Evolutionary conservation across 1,140 invertebrate species (phyloP).

Genomic region (Zaprionus ornatus): DNA sequence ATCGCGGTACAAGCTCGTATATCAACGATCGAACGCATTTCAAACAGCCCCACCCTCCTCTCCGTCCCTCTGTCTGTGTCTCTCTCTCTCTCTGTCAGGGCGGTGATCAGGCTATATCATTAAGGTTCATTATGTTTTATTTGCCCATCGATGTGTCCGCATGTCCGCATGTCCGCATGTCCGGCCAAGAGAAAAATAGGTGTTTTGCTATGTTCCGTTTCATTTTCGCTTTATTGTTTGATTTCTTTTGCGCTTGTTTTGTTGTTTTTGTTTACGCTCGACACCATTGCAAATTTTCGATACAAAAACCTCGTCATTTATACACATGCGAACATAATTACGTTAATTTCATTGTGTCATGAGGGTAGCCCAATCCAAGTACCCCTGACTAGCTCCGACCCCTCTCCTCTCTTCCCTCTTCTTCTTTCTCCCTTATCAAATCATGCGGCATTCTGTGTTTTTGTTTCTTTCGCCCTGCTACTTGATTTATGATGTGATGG

Average conservation of each 20-base stretch:
- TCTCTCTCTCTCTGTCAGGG: not conserved
- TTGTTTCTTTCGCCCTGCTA: conserved; percentile 18
- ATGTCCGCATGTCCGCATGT: conserved; percentile 65
- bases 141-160: conserved; percentile 51
- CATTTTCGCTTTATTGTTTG: conserved; percentile 74
- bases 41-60: conserved; percentile 40
- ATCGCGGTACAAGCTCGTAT: conserved; percentile 46
- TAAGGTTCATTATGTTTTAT: conserved; percentile 79
- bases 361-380: conserved; percentile 55
- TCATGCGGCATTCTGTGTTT: conserved; percentile 36
- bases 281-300: conserved; percentile 74
- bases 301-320: conserved; percentile 63
- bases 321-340: conserved; percentile 80
- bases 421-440: conserved; percentile 37
- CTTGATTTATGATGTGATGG: conserved; percentile 78
- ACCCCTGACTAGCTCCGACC: not conserved
- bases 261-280: conserved; percentile 78
- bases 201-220: conserved; percentile 71
- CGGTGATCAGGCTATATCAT: conserved; percentile 55
- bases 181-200: conserved; percentile 70
- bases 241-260: conserved; percentile 51
- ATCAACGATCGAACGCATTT: conserved; percentile 43
- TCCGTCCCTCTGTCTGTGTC: no score
- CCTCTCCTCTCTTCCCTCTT: not conserved
- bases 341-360: conserved; percentile 76